A percentile compares a stretch with the other conserved stretches of the same genome.
phyloP scores from a whole-genome alignment of 2,113 vertebrate genomes.

The Platanista minor region DNA sequence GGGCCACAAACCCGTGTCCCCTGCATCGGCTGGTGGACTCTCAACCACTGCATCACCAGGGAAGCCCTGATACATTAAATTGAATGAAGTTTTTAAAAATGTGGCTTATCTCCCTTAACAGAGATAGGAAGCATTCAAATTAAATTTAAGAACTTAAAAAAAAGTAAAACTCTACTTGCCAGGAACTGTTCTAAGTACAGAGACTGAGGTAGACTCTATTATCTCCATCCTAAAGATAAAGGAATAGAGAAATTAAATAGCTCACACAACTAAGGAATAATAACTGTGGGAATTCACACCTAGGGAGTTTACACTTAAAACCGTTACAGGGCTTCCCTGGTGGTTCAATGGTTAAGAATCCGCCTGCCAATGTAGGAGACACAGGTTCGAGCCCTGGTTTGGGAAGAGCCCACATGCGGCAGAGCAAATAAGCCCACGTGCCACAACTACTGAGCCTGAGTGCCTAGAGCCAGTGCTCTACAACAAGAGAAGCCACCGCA shows the following conservation, averaged over 20 bases:
- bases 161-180: not conserved
- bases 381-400: too few species aligned
- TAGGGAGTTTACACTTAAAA: not conserved
- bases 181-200: not conserved
- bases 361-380: too few species aligned
- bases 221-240: constrained; percentile 32
- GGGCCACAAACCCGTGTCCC: too few species aligned
- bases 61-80: not conserved
- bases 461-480: too few species aligned
- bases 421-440: too few species aligned
- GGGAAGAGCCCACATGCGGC: too few species aligned
- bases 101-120: not conserved
- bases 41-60: too few species aligned
- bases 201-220: not conserved
- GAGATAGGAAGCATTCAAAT: not conserved
- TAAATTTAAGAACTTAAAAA: constrained; percentile 17
- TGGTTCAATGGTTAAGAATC: too few species aligned
- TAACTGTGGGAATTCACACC: not conserved
- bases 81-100: not conserved
- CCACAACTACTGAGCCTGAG: too few species aligned
- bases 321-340: too few species aligned
- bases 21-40: too few species aligned
- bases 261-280: not conserved
- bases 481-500: too few species aligned
- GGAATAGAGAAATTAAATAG: not conserved